Conservation (phyloP, 2,888 invertebrate genomes). For the Eugnorisma glareosa region DNA sequence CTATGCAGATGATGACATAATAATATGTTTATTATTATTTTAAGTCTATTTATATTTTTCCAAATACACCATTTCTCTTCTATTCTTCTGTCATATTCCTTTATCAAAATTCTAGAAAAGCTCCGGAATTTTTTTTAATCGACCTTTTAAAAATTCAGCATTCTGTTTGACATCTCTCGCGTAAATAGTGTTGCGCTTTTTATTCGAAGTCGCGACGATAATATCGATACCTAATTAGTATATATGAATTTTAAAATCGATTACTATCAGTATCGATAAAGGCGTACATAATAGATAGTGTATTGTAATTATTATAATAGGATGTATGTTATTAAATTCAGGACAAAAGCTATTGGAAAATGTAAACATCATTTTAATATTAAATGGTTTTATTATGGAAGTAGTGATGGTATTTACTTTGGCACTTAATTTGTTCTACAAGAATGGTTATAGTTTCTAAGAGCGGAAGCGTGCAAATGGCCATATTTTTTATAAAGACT, state of each 20-base stretch:
- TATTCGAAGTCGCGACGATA: slow-evolving; percentile 43
- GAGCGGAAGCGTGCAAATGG: background rate
- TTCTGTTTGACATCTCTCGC: slow-evolving; percentile 41
- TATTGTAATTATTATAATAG: slow-evolving; percentile 50
- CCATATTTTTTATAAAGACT: background rate
- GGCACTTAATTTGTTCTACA: slow-evolving; percentile 6
- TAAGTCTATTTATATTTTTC: background rate
- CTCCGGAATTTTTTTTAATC: slow-evolving; percentile 7
- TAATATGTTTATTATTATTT: background rate
- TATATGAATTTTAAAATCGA: slow-evolving; percentile 64
- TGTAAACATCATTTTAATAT: slow-evolving; percentile 59
- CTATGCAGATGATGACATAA: no score
- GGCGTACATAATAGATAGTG: slow-evolving; percentile 49
- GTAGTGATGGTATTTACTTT: slow-evolving; percentile 23
- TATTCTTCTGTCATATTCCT: background rate
- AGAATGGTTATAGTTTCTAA: background rate
- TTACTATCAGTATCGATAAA: slow-evolving; percentile 52
- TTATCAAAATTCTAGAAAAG: slow-evolving; percentile 17
- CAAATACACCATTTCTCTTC: background rate
- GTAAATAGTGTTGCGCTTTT: slow-evolving; percentile 55
- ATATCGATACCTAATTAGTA: slow-evolving; percentile 54
- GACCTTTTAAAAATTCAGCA: slow-evolving; percentile 58
- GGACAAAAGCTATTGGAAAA: slow-evolving; percentile 31
- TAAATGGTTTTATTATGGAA: slow-evolving; percentile 45
- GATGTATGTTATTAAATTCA: slow-evolving; percentile 40